Evolutionary conservation across 1,140 invertebrate species (phyloP).

Genomic region (Steinernema feltiae): DNA sequence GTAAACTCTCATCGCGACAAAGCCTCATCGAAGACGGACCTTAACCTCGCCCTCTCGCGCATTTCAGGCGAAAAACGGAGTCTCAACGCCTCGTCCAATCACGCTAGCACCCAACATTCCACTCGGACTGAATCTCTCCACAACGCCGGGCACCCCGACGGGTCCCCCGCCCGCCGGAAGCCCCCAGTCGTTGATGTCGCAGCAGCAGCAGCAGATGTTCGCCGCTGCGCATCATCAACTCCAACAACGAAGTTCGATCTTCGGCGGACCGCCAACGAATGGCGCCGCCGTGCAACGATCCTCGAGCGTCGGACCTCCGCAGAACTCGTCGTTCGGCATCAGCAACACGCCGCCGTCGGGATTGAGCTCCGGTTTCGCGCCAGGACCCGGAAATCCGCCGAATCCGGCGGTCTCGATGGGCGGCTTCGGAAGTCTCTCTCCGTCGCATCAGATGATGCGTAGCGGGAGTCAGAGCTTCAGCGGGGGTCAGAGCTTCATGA

Average conservation of each 20-base stretch:
- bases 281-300: not conserved
- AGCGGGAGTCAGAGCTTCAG: conserved; percentile 13
- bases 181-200: not conserved
- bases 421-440: not conserved
- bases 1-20: too few species aligned
- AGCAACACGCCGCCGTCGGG: not conserved
- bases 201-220: not conserved
- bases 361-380: not conserved
- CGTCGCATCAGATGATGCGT: conserved; percentile 20
- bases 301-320: not conserved
- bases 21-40: too few species aligned
- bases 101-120: not conserved
- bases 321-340: conserved; percentile 3
- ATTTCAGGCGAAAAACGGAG: not conserved
- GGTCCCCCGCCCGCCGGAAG: not conserved
- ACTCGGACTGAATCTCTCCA: not conserved
- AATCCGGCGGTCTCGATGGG: not conserved
- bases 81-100: not conserved
- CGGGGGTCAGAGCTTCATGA: not conserved
- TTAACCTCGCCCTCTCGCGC: too few species aligned
- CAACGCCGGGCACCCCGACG: conserved; percentile 2
- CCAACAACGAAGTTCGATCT: not conserved
- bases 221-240: not conserved
- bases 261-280: not conserved
- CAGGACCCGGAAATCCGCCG: not conserved